phyloP scores from a whole-genome alignment of 2,797 vertebrate species.

The Sandelia bainsii region DNA sequence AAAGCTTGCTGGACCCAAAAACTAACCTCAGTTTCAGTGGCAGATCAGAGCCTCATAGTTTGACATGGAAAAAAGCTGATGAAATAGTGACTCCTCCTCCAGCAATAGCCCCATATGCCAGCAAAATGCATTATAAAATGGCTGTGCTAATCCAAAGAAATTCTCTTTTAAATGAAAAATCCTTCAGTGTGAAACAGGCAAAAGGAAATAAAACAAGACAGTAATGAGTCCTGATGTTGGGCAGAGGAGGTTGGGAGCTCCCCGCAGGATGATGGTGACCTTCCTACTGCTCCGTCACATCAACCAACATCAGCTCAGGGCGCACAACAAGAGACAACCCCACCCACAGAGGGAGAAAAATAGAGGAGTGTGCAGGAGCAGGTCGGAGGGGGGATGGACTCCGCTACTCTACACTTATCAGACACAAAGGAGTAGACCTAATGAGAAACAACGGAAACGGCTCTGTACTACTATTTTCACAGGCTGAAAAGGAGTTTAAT shows the following conservation, averaged over 20 bases:
- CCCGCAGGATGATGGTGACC: constrained; percentile 72
- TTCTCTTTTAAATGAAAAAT: constrained; percentile 33
- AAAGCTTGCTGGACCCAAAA: constrained; percentile 43
- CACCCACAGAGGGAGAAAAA: constrained; percentile 68
- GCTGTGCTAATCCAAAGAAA: constrained; percentile 49
- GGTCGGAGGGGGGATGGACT: constrained; percentile 56
- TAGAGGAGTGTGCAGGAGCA: constrained; percentile 58
- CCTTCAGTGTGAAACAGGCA: not conserved
- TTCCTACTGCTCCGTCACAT: constrained; percentile 71
- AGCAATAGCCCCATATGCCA: constrained; percentile 40
- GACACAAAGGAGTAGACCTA: constrained; percentile 62
- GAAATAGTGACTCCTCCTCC: constrained; percentile 61
- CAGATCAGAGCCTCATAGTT: constrained; percentile 73
- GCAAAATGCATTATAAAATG: constrained; percentile 52
- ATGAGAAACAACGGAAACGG: constrained; percentile 47
- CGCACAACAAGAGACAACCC: constrained; percentile 62
- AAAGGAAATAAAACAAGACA: constrained; percentile 29
- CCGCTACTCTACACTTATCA: constrained; percentile 54
- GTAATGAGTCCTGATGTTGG: constrained; percentile 24
- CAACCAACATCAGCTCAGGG: constrained; percentile 64
- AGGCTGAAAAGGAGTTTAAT: constrained; percentile 3
- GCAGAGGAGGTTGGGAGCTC: constrained; percentile 30
- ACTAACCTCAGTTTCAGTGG: constrained; percentile 77
- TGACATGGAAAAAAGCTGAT: constrained; percentile 50
- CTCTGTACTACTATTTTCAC: constrained; percentile 15